These are phyloP conservation scores for Carcharodon carcharias DNA, from an alignment of 2,797 vertebrate genomes.

Conservation along the genomic window DNA sequence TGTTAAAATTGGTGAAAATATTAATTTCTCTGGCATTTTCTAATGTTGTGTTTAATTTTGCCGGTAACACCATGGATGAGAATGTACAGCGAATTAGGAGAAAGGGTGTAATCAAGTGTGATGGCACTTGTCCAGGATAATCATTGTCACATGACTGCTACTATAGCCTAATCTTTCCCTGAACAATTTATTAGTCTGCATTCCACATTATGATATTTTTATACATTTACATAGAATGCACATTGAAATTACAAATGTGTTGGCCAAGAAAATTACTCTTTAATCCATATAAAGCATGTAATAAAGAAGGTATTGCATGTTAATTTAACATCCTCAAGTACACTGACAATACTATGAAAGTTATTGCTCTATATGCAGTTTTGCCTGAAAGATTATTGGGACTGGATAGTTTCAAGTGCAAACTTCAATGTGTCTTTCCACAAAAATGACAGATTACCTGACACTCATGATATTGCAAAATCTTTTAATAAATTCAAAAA, in stretches of 20 bases:
- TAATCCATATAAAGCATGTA: neutral
- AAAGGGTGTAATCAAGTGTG: neutral
- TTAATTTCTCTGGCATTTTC: neutral
- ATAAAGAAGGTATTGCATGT: neutral
- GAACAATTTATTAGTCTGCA: neutral
- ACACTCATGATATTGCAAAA: neutral
- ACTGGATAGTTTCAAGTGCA: neutral
- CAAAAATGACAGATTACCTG: neutral
- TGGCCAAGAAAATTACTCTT: neutral
- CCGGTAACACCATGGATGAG: neutral
- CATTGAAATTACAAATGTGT: neutral
- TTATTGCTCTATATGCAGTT: neutral
- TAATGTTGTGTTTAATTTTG: neutral
- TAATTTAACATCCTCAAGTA: neutral
- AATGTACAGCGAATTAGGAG: neutral
- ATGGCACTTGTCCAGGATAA: neutral
- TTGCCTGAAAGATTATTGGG: neutral
- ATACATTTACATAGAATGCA: neutral
- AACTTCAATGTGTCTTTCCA: neutral
- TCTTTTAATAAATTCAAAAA: neutral
- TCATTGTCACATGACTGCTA: conserved; percentile 1
- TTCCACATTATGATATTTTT: neutral
- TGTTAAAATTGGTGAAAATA: neutral
- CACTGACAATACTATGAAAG: neutral
- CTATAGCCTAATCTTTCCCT: neutral